These are phyloP conservation scores for Cyclophora punctaria DNA, from an alignment of 2,888 invertebrate genomes.

Conservation along the genomic window DNA sequence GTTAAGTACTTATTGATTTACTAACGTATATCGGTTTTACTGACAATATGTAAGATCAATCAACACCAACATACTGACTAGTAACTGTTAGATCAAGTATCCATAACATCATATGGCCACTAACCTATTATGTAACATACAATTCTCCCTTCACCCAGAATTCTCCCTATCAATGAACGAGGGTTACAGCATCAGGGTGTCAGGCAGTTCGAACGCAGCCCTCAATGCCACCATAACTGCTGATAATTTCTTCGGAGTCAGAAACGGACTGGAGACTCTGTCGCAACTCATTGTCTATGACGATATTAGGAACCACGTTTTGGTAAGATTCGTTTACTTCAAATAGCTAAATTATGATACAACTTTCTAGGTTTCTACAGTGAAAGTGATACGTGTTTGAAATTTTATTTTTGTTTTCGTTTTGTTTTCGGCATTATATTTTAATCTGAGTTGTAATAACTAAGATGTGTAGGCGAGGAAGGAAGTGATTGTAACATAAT, in stretches of 20 bases:
- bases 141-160: constrained; percentile 30
- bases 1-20: constrained; percentile 1
- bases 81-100: no score
- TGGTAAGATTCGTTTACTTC: constrained; percentile 39
- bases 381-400: no score
- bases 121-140: constrained; percentile 1
- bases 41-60: no score
- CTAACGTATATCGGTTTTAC: background rate
- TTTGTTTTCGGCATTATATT: no score
- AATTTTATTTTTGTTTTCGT: no score
- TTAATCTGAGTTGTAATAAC: no score
- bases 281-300: constrained; percentile 81
- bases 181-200: constrained; percentile 67
- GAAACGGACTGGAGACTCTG: constrained; percentile 81
- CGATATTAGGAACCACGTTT: constrained; percentile 74
- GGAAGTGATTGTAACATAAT: no score
- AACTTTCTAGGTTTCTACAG: no score
- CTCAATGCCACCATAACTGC: constrained; percentile 74
- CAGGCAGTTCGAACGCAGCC: constrained; percentile 54
- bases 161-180: constrained; percentile 76
- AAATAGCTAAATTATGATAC: no score
- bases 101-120: background rate
- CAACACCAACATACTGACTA: no score
- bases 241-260: constrained; percentile 78
- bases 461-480: no score